Evolutionary conservation across 2,113 vertebrate genomes (phyloP), one percentile per base, ranked within the genome.

Genomic region (Misgurnus mizolepis): DNA sequence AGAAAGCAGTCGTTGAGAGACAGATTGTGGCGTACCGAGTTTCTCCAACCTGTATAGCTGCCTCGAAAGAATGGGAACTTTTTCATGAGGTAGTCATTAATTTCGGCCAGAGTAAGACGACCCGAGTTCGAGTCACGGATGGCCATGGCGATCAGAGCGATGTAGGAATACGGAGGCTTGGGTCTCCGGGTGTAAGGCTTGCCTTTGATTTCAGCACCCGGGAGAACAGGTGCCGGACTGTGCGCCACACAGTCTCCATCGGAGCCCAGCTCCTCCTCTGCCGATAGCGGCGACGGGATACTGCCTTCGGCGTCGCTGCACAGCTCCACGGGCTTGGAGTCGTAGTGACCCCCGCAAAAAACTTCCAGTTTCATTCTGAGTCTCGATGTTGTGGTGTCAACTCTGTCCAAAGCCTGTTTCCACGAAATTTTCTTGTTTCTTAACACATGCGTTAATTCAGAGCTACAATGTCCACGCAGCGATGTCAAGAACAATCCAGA

Each of bases 141-240:
- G 41, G 97, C 96, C 97, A 98, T 98, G 71, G 97, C 97, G 82
- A 98, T 98, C 64, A 98, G 93, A 0, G 97, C 97, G 84, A 98
- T 98, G 92, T 98, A 98, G 0, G 97, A 98, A 82, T 96, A 97
- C 0, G 97, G 97, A 0, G 97, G 97, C 75, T 98, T 98, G 74
- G 96, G 95, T 86, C 96, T 95, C 79, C 97, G 91, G 2, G 95
- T 96, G 89, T 98, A 98, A 0, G 96, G 95, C 78, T 98, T 98
- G 64, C 92, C 88, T 70, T 96, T 96, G 66, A 81, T 78, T 69
- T 88, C 89, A 65, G 76, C 69, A 68, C 80, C 78, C 10, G 68
- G 85, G 22, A 65, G 71, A 10, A 72, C 84, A 84, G 87, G 87
- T 82, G 90, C 12, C 79, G 94, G 96, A 84, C 96, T 97, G 86